A percentile compares a stretch with the other conserved stretches of the same genome.
These are phyloP conservation scores for Vespertilio murinus DNA, from an alignment of 2,797 vertebrate genomes.

Conservation along the genomic window DNA sequence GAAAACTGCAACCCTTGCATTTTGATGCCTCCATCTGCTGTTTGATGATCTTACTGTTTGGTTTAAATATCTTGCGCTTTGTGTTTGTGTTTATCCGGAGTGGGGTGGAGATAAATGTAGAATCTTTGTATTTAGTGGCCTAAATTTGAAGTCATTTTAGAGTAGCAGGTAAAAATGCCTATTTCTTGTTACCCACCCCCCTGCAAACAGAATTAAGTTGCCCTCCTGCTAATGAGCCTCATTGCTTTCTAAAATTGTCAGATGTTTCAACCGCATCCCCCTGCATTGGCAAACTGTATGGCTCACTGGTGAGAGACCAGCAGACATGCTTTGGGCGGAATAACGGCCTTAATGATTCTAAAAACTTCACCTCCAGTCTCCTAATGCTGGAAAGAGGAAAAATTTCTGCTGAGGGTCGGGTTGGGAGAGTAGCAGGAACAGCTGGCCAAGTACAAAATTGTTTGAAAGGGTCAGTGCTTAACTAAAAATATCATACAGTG, in stretches of 20 bases:
- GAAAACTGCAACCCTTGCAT: neutral
- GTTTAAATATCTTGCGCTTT: neutral
- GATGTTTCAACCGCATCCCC: neutral
- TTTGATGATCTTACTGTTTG: neutral
- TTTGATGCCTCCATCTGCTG: neutral
- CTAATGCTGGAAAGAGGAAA: neutral
- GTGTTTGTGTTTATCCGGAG: neutral
- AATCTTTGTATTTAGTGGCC: neutral
- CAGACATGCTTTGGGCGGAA: neutral
- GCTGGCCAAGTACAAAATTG: neutral
- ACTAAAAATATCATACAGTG: neutral
- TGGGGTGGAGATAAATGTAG: neutral
- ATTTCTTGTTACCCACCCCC: neutral
- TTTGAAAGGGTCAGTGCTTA: constrained; percentile 28
- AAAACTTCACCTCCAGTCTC: neutral
- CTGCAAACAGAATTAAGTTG: constrained; percentile 2
- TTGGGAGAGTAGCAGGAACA: neutral
- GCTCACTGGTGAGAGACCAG: neutral
- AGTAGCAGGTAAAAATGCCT: neutral
- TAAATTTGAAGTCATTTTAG: neutral
- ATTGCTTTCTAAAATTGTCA: neutral
- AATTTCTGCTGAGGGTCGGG: neutral
- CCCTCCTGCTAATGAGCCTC: neutral
- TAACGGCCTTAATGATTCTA: neutral
- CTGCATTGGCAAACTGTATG: neutral